These are phyloP conservation scores for Monoplex corrugatus DNA, from an alignment of 2,888 invertebrate species.

Conservation along the genomic window DNA sequence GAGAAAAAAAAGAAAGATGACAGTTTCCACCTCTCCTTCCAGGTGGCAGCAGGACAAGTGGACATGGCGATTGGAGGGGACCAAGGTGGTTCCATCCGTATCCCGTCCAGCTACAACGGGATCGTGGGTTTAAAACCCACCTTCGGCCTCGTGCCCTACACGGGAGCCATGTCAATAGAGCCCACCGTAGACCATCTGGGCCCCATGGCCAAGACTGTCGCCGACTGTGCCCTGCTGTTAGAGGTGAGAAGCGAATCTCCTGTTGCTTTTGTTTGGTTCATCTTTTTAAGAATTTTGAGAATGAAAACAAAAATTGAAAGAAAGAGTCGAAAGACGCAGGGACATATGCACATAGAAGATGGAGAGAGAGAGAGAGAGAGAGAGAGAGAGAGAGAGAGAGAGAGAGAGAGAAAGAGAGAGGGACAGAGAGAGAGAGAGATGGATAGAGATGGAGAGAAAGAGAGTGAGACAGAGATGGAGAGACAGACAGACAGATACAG, in stretches of 20 bases:
- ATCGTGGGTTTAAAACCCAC: constrained; percentile 79
- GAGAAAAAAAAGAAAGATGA: no score
- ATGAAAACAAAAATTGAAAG: no score
- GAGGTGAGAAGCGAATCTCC: constrained; percentile 64
- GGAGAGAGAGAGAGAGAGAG: no score
- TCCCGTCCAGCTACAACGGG: constrained; percentile 76
- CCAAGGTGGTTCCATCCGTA: constrained; percentile 78
- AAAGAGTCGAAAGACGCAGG: no score
- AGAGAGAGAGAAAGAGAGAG: no score
- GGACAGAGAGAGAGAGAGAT: no score
- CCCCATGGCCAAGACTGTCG: constrained; percentile 77
- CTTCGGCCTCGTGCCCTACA: constrained; percentile 78
- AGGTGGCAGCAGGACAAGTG: constrained; percentile 72
- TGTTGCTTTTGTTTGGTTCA: not conserved
- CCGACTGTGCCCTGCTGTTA: constrained; percentile 76
- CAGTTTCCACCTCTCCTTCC: not conserved
- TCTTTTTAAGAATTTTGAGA: no score
- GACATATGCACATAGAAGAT: no score
- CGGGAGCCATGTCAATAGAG: constrained; percentile 72
- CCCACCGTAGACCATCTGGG: constrained; percentile 75
- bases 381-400: no score
- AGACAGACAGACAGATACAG: no score
- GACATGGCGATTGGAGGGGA: constrained; percentile 78
- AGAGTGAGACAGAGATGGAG: no score
- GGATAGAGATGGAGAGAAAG: no score